Conservation (phyloP, 2,797 vertebrate species). For the Peromyscus aztecus region DNA sequence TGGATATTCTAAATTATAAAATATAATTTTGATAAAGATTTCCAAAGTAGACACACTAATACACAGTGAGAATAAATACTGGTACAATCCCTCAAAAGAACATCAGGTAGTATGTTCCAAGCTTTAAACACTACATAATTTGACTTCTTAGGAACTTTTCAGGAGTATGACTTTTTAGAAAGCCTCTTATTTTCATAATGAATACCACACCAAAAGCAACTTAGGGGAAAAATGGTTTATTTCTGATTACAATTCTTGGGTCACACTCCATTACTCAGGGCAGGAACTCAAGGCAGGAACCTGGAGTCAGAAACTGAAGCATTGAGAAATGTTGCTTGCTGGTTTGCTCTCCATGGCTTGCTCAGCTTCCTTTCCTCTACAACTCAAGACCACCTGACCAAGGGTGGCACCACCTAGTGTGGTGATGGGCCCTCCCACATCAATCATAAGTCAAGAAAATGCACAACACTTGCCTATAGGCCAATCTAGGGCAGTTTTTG, state of each 20-base stretch:
- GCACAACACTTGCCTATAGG: not conserved
- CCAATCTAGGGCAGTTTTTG: not conserved
- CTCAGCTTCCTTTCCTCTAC: not conserved
- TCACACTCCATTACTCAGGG: not conserved
- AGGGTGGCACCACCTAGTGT: no score
- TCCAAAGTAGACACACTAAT: not conserved
- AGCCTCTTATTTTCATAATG: not conserved
- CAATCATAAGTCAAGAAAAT: not conserved
- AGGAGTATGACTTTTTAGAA: not conserved
- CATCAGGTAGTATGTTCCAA: constrained; percentile 22
- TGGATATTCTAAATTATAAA: constrained; percentile 40
- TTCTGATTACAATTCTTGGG: not conserved
- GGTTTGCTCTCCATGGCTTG: not conserved
- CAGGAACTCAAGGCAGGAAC: not conserved
- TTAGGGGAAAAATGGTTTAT: not conserved
- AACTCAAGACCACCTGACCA: not conserved
- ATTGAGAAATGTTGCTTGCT: not conserved
- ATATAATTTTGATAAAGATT: not conserved
- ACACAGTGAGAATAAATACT: not conserved
- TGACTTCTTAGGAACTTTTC: not conserved
- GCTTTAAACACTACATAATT: constrained; percentile 28
- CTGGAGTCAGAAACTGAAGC: not conserved
- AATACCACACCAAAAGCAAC: not conserved
- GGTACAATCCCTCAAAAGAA: not conserved
- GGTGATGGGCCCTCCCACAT: not conserved